Evolutionary conservation across 2,113 vertebrate genomes (phyloP).

Genomic region (Galeopterus variegatus): DNA sequence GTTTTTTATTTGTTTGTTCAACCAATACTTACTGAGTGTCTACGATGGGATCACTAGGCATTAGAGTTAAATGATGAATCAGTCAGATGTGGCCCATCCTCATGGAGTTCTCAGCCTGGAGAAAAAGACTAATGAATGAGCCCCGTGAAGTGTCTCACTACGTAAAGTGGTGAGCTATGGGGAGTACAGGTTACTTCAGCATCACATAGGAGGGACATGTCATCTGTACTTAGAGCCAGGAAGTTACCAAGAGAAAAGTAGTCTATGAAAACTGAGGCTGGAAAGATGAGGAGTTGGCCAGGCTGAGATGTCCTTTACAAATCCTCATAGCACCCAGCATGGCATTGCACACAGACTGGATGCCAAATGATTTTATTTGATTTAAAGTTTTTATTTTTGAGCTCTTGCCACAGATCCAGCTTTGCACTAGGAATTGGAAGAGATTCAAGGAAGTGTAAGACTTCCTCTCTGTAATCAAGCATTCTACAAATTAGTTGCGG

Average conservation of each 20-base stretch:
- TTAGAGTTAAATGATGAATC: background rate
- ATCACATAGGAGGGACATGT: background rate
- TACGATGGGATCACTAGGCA: background rate
- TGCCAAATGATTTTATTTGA: conserved; percentile 20
- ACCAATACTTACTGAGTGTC: conserved; percentile 34
- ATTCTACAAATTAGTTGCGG: background rate
- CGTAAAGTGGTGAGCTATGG: background rate
- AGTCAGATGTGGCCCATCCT: background rate
- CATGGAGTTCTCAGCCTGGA: background rate
- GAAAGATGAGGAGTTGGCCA: background rate
- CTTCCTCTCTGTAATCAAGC: background rate
- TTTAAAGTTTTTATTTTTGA: conserved; percentile 22
- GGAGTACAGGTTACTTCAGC: background rate
- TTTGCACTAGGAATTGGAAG: background rate
- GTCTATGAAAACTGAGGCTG: background rate
- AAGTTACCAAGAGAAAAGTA: background rate
- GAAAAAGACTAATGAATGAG: background rate
- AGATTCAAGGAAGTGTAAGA: background rate
- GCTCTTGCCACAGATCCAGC: background rate
- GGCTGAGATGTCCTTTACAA: background rate
- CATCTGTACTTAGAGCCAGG: background rate
- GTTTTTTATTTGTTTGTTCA: conserved; percentile 54
- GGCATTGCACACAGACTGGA: background rate
- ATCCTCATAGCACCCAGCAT: background rate
- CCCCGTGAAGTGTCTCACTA: background rate